Conservation (phyloP, 2,113 vertebrate species). For the Lamprotornis superbus region DNA sequence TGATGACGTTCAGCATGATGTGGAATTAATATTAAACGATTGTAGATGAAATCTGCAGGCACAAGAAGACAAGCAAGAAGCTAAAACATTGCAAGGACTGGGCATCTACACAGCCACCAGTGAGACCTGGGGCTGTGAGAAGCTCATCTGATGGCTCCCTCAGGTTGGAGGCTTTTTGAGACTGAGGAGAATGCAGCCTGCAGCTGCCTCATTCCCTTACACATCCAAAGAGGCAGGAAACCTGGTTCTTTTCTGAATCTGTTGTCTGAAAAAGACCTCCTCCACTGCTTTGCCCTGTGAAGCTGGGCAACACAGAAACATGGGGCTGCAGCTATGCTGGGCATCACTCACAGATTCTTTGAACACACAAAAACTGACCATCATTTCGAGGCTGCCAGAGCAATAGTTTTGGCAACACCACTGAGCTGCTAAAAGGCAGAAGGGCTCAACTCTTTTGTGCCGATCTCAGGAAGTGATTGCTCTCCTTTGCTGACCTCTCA, state of each 20-base stretch:
- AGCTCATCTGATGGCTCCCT: not conserved
- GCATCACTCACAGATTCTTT: not conserved
- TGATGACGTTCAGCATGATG: not conserved
- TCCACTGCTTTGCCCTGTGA: not conserved
- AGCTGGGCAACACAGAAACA: not conserved
- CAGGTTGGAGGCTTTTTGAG: not conserved
- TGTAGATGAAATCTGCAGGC: not conserved
- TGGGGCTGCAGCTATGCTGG: not conserved
- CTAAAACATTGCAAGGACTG: not conserved
- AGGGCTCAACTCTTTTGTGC: not conserved
- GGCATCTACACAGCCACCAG: not conserved
- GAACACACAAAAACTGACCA: not conserved
- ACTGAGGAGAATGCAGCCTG: not conserved
- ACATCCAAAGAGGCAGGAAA: not conserved
- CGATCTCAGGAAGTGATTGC: not conserved
- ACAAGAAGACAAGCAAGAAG: not conserved
- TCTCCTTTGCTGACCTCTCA: not conserved
- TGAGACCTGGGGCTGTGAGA: not conserved
- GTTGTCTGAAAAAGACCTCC: not conserved
- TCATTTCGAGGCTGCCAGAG: not conserved
- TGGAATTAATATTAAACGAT: not conserved
- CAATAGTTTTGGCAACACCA: not conserved
- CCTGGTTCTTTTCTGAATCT: fast-evolving
- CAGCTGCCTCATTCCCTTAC: not conserved
- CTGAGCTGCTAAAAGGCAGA: not conserved